Percentiles rank a stretch among this genome's conserved stretches.
phyloP scores from a whole-genome alignment of 2,888 invertebrate species.

The Heliconius cydno region DNA sequence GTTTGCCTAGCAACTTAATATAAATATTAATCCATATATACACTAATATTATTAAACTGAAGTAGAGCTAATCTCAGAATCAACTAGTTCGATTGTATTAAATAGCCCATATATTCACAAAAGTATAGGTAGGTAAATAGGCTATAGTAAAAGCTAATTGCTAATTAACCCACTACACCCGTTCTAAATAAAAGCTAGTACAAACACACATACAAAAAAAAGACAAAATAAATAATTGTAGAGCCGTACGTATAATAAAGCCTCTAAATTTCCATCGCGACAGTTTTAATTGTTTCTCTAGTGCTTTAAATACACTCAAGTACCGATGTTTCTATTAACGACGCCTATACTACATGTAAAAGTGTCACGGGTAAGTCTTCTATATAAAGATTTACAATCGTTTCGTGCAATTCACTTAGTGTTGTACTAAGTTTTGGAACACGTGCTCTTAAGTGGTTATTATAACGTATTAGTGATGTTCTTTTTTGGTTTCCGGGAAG shows the following conservation, averaged over 20 bases:
- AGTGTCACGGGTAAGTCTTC: conserved; percentile 56
- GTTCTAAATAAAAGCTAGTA: background rate
- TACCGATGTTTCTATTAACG: conserved; percentile 70
- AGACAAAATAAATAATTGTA: conserved; percentile 55
- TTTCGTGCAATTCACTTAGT: conserved; percentile 48
- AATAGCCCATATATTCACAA: too few relatives aligned
- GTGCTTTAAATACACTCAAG: conserved; percentile 67
- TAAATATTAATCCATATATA: too few relatives aligned
- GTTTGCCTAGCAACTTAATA: too few relatives aligned
- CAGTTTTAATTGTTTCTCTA: conserved; percentile 65
- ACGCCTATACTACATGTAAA: conserved; percentile 55
- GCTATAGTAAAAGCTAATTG: background rate
- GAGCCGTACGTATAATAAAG: conserved; percentile 54
- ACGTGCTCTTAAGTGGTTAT: conserved; percentile 46
- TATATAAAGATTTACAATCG: conserved; percentile 55
- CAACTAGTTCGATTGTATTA: too few relatives aligned
- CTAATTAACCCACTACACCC: background rate
- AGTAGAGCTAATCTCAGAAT: too few relatives aligned
- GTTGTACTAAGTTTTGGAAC: conserved; percentile 51
- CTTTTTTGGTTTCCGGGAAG: background rate
- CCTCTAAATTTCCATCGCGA: conserved; percentile 60
- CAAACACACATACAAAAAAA: conserved; percentile 53
- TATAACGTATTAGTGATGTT: conserved; percentile 26
- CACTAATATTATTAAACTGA: too few relatives aligned
- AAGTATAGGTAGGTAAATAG: too few relatives aligned